Evolutionary conservation across 1,140 invertebrate species (phyloP), one percentile per base, ranked within the genome.

Genomic region (Zaprionus ghesquierei): DNA sequence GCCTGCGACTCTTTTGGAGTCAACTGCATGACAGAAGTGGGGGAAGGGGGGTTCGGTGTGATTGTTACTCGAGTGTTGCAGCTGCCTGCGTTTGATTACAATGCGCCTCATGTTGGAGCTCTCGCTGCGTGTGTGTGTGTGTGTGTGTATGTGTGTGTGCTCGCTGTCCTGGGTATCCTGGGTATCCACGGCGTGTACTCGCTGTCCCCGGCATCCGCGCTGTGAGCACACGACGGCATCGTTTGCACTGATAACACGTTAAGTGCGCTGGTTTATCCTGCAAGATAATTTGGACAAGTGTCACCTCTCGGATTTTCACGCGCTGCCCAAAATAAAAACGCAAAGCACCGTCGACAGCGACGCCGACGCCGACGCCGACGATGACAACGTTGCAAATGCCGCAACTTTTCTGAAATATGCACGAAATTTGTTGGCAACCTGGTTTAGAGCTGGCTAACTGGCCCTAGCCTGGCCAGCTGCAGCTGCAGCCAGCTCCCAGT

Each of bases 271-370:
- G 82, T 77, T 87, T 89, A 87, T 87, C 82, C 84, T 63, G 76
- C 82, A 82, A 87, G 82, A 87, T 87, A 87, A 87, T 87, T 87
- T 87, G 82, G 84, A 89, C 82, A 87, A 87, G 82, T 89, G 84
- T 79, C 82, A 87, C 82, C 82, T 87, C 82, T 87, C 72, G 84
- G 82, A 87, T 87, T 87, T 87, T 87, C 84, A 82, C 82, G 82
- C 82, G 82, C 60, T 72, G 71, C 53, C 71, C 64, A 60, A 61
- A 84, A 74, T 38, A 35, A 51, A 51, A 44, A 60, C 50, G 13
- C 23, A 62, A 56, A 49, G 18, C 27, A 63, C 15, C 18, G 38
- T 27, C 27, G 31, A 54, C 46, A 60, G 15, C 46, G 44, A 22
- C 18, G 31, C 25, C 58, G 23, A 51, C 56, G 55, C 12, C 46